Evolutionary conservation across 2,888 invertebrate genomes (phyloP).

Genomic region (Coleophora flavipennella): DNA sequence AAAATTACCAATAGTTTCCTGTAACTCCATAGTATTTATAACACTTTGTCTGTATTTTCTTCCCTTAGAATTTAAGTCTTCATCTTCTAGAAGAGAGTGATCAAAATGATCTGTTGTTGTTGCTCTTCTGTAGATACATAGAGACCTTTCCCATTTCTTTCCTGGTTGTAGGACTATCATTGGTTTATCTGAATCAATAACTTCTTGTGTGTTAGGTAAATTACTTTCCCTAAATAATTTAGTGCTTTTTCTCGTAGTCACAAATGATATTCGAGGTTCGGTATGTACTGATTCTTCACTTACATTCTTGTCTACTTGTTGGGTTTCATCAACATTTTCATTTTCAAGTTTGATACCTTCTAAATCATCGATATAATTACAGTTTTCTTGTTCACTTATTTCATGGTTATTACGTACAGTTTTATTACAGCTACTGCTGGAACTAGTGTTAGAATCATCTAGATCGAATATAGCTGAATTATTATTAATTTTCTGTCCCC

Average conservation of each 20-base stretch:
- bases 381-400: slow-evolving; percentile 4
- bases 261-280: slow-evolving; percentile 11
- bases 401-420: slow-evolving; percentile 12
- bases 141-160: slow-evolving; percentile 78
- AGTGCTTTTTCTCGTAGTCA: slow-evolving; percentile 24
- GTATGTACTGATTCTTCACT: background rate
- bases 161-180: slow-evolving; percentile 74
- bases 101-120: slow-evolving; percentile 51
- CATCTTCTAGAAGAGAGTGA: slow-evolving; percentile 50
- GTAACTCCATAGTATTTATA: slow-evolving; percentile 64
- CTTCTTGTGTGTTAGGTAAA: slow-evolving; percentile 5
- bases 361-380: background rate
- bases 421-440: slow-evolving; percentile 9
- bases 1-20: slow-evolving; percentile 49
- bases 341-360: no score
- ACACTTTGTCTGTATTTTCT: slow-evolving; percentile 71
- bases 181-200: slow-evolving; percentile 18
- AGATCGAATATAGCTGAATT: slow-evolving; percentile 36
- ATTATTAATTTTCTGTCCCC: slow-evolving; percentile 37
- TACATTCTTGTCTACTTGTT: no score
- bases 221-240: slow-evolving; percentile 18
- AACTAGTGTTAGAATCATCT: slow-evolving; percentile 3
- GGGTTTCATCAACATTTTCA: no score
- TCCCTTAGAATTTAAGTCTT: slow-evolving; percentile 53
- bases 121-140: slow-evolving; percentile 71